Evolutionary conservation across 1,140 invertebrate species (phyloP), one percentile per base, ranked within the genome.

Genomic region (Lineus longissimus): DNA sequence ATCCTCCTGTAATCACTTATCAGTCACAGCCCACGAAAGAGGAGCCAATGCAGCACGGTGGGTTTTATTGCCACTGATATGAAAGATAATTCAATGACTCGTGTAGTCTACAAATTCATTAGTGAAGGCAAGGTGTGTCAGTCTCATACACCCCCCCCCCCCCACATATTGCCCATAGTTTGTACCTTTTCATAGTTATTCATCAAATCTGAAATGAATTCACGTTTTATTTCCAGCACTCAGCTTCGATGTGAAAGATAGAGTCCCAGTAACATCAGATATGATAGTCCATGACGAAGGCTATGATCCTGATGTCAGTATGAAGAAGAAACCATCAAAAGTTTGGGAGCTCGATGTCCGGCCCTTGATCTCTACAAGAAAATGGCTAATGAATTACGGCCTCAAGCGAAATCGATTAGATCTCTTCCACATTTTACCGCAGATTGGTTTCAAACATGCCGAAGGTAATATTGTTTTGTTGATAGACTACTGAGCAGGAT

Each of bases 381-480:
- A 77, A 63, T 82, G 80, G 80, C 62, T 81, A 2, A 70, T 74
- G 51, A 76, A 76, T 57, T 78, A 80, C 62, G 79, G 80, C 0
- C 69, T 82, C 23, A 70, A 73, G 47, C 73, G 73, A 55, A 77
- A 76, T 61, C 71, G 73, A 25, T 64, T 82, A 13, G 69, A 73
- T 11, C 64, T 81, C 25, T 56, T 71, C 31, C 71, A 76, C 54
- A 70, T 82, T n/a, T 58, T 81, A 19, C 73, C 74, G n/a, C 61
- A 68, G 22, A 75, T 82, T 61, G 80, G 80, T n/a, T 82, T 81
- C 61, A 80, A 80, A 66, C 72, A 77, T 27, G 70, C 65, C 66
- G 76, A 80, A 64, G 77, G 78, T 81, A 61, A 62, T 72, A 63
- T n/a, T n/a, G 23, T 22, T 36, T 22, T 4, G 11, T 43, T 43